These are phyloP conservation scores for Pocillopora grandis DNA, from an alignment of 92 coral and sea anemone species.

Conservation along the genomic window DNA sequence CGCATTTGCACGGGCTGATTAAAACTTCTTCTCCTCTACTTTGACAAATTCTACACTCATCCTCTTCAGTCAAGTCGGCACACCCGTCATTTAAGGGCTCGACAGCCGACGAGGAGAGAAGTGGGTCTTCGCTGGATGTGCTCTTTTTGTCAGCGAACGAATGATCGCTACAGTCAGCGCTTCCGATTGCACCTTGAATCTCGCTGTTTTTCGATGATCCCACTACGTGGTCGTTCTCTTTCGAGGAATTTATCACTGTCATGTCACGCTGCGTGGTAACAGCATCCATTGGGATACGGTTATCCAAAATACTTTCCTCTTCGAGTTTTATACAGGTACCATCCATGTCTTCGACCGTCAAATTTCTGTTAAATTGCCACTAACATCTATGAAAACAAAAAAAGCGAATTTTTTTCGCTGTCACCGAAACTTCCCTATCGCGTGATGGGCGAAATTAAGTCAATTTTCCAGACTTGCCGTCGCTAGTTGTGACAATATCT, in stretches of 20 bases:
- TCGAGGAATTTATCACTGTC: background rate
- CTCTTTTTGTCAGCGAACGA: conserved; percentile 26
- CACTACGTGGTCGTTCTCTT: background rate
- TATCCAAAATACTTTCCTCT: background rate
- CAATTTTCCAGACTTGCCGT: conserved; percentile 25
- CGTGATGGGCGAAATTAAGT: background rate
- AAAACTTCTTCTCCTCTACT: conserved; percentile 71
- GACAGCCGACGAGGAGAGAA: background rate
- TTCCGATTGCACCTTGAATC: background rate
- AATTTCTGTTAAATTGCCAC: background rate
- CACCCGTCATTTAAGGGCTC: background rate
- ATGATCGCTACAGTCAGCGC: background rate
- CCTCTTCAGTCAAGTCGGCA: background rate
- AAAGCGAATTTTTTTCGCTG: background rate
- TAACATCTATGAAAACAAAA: background rate
- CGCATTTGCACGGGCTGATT: conserved; percentile 90
- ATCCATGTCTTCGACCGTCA: background rate
- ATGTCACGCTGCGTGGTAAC: conserved; percentile 21
- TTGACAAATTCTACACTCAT: conserved; percentile 93
- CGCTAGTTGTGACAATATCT: background rate
- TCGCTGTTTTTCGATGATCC: background rate
- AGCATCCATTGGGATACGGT: background rate
- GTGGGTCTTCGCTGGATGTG: background rate
- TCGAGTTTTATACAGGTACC: background rate
- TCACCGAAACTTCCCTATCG: background rate